These are phyloP conservation scores for Aphidius gifuensis DNA, from an alignment of 1,140 invertebrate species.

Conservation along the genomic window DNA sequence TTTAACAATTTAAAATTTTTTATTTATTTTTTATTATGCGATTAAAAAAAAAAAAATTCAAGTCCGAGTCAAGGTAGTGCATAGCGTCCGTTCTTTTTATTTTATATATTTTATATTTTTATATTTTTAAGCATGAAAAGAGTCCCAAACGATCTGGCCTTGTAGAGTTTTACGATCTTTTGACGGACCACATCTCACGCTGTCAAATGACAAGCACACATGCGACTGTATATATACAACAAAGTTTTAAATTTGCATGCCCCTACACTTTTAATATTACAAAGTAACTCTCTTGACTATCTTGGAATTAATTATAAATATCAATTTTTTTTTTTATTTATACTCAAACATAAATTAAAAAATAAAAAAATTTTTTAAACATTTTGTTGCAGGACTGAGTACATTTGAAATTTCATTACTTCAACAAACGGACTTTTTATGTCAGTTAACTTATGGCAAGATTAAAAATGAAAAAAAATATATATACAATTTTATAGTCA, in stretches of 20 bases:
- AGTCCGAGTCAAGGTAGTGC: neutral
- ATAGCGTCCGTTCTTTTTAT: neutral
- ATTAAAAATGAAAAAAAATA: no score
- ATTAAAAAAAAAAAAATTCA: neutral
- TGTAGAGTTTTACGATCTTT: conserved; percentile 32
- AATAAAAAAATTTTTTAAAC: no score
- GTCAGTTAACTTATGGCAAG: no score
- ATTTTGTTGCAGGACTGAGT: no score
- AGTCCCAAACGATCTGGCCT: conserved; percentile 27
- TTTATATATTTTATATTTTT: conserved; percentile 1
- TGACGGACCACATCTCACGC: conserved; percentile 36
- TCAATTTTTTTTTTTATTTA: neutral
- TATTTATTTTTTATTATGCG: no score
- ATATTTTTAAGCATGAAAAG: conserved; percentile 2
- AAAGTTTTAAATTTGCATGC: conserved; percentile 33
- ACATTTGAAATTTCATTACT: no score
- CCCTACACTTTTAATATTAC: conserved; percentile 17
- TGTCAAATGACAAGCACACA: conserved; percentile 23
- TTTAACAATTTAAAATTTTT: neutral
- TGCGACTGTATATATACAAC: conserved; percentile 21
- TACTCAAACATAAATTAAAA: neutral
- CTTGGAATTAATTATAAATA: no score
- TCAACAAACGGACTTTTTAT: no score
- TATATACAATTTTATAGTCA: no score
- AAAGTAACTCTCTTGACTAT: neutral